A percentile compares a stretch with the other conserved stretches of the same genome.
Evolutionary conservation across 2,797 vertebrate species (phyloP).

Genomic region (Leptatherina wallacei): DNA sequence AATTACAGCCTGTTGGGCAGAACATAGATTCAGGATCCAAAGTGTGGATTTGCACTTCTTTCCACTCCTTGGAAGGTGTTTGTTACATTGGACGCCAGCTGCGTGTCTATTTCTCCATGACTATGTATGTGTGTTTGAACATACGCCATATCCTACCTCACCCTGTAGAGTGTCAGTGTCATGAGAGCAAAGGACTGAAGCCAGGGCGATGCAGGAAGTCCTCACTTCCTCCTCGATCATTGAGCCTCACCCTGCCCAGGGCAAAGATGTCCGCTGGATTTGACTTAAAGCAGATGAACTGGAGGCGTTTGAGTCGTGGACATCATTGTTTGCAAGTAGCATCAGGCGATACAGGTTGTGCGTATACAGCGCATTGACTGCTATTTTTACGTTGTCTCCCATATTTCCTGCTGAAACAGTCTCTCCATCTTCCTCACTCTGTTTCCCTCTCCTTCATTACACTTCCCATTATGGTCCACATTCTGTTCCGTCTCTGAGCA

Average conservation of each 20-base stretch:
- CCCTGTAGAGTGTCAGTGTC: conserved; percentile 32
- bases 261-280: conserved; percentile 56
- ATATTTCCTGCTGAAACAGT: conserved; percentile 49
- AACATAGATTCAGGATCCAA: conserved; percentile 22
- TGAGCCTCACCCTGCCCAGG: conserved; percentile 46
- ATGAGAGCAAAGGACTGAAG: conserved; percentile 45
- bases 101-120: background rate
- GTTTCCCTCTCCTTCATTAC: conserved; percentile 11
- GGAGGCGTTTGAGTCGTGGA: background rate
- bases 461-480: conserved; percentile 19
- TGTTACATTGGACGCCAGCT: conserved; percentile 9
- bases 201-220: conserved; percentile 67
- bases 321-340: conserved; percentile 3
- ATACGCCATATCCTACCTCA: conserved; percentile 7
- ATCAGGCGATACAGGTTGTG: conserved; percentile 31
- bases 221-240: conserved; percentile 62
- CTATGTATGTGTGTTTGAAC: background rate
- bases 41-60: conserved; percentile 26
- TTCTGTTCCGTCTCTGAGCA: background rate
- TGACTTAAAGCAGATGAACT: conserved; percentile 55
- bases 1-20: conserved; percentile 42
- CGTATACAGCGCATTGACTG: conserved; percentile 15
- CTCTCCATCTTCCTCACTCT: background rate
- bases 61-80: background rate
- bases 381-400: conserved; percentile 63